These are phyloP conservation scores for Synaphobranchus kaupii DNA, from an alignment of 2,797 vertebrate species.

Conservation along the genomic window DNA sequence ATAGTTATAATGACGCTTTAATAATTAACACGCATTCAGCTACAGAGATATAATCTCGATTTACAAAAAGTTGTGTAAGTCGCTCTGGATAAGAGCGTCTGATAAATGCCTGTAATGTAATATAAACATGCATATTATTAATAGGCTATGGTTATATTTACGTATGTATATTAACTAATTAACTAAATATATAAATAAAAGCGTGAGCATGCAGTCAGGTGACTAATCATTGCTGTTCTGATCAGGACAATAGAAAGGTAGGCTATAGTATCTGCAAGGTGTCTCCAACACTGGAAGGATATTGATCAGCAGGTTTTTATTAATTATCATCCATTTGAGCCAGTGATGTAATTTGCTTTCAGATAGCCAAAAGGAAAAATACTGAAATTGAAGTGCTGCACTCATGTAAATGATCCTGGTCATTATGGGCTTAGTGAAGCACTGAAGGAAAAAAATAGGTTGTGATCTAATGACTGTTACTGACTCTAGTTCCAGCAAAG, in stretches of 20 bases:
- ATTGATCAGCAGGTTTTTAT: no score
- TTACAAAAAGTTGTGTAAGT: no score
- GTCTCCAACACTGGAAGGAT: no score
- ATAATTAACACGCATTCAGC: neutral
- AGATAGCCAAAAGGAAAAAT: no score
- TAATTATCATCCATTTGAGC: no score
- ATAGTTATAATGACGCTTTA: neutral
- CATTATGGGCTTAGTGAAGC: neutral
- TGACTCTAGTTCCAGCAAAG: conserved; percentile 39
- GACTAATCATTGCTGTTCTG: neutral
- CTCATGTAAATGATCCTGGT: neutral
- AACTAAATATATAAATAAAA: neutral
- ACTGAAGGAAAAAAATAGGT: neutral
- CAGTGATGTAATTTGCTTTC: no score
- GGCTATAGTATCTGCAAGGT: no score
- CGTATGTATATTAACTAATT: neutral
- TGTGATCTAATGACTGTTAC: neutral
- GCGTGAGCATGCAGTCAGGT: neutral
- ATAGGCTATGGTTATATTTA: neutral
- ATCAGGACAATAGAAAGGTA: no score
- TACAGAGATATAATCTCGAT: neutral
- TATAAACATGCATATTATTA: neutral
- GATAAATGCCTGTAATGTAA: no score
- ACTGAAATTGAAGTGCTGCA: neutral
- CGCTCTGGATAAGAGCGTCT: no score